Base-by-base conservation (phyloP, 2,888 invertebrate species). In the Pycnomerus fuliginosus region DNA sequence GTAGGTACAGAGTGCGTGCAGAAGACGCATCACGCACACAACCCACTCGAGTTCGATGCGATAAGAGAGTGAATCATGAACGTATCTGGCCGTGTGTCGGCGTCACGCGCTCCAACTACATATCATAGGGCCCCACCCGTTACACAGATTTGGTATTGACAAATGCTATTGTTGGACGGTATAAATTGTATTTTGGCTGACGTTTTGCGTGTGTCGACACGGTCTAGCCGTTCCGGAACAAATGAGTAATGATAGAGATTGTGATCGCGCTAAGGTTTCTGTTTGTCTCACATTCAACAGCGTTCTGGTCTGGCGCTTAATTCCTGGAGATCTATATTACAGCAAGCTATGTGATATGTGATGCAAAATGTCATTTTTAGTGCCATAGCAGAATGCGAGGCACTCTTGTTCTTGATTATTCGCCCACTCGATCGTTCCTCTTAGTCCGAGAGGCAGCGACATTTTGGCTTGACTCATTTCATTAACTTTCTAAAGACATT, bases 181-280 rank as follows among this genome's bases (percentile, higher is more conserved):
- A 68, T 67, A 67, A 68, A 68, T 68, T 58, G 62, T 60, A 53
- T 58, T 59, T 56, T 54, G 57, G 55, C 55, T 62, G 66, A 66
- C 66, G 62, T 64, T 66, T 64, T 61, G 67, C 67, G 65, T 67
- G 66, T 64, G 68, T 65, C 67, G 66, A 68, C 68, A 65, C 61
- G 64, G 62, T 66, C 66, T 65, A 60, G 58, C 64, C 64, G 64
- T 56, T 64, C 60, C 65, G 61, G 63, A 62, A 61, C 63, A 63
- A 65, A 66, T 66, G 65, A 68, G 54, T 65, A 65, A 67, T 66
- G 66, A 62, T 53, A 48, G 53, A 53, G 53, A 57, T 55, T 51
- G 55, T 41, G 42, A 55, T 55, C 56, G 48, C 35, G 38, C 7
- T 16, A 22, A 14, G 20, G 23, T 16, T 22, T 45, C 45, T 42